Evolutionary conservation across 2,797 vertebrate species (phyloP), one percentile per base, ranked within the genome.

Genomic region (Acanthurus leucopareius): DNA sequence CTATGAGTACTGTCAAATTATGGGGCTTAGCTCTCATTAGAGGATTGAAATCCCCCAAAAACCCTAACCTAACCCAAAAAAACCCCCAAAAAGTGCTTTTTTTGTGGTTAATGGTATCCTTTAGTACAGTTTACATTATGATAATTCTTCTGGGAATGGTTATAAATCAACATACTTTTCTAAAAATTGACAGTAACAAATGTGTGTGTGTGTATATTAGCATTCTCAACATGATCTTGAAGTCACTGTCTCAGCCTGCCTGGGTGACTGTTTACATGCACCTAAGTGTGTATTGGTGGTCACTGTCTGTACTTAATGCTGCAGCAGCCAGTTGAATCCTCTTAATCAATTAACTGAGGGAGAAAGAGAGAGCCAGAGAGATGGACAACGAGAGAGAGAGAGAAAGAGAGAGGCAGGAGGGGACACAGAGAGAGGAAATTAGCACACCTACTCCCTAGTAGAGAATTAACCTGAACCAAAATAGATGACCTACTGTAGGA

Each of bases 401-500:
- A 53, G 3, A 62, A 1, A 59, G 59, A 69, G 44, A 68, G 53
- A 67, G 32, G 60, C 44, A 58, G 67, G 53, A 67, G 53, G 73
- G 74, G 44, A 66, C 49, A 77, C 10, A 73, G 51, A 71, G 25
- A 53, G 52, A 79, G 80, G 68, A 91, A 93, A 93, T 87, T 64
- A 91, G 89, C 80, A 79, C 90, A 89, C 82, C 72, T 88, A 69
- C 91, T 91, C 90, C 79, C 73, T 69, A 81, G 85, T 52, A 77
- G 88, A 90, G 90, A 90, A 82, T 93, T 91, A 92, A 91, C 85
- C 83, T 80, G 83, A 74, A 83, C 88, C 52, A 59, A 90, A 94
- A 92, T 93, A 94, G 87, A 83, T 81, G 90, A 87, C 87, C 86
- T 54, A 68, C 66, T 86, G 83, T 45, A 68, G 88, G 89, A 90